These are phyloP conservation scores for Sinonovacula constricta DNA, from an alignment of 1,140 invertebrate genomes.

Conservation along the genomic window DNA sequence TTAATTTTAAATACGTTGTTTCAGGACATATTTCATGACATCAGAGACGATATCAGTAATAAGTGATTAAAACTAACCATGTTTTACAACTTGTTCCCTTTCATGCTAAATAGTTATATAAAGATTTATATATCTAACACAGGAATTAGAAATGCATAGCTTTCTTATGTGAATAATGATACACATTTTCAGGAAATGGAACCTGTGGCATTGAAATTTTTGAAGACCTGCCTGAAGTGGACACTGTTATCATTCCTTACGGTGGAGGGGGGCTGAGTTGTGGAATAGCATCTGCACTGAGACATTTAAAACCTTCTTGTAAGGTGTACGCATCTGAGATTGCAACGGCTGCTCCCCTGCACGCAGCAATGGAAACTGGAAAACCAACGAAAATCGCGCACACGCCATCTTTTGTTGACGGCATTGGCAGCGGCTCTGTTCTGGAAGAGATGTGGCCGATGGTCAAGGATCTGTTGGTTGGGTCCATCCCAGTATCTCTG, in stretches of 20 bases:
- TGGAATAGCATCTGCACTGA: constrained; percentile 68
- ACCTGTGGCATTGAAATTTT: constrained; percentile 72
- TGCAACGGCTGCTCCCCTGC: constrained; percentile 69
- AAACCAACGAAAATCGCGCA: constrained; percentile 58
- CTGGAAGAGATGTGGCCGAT: constrained; percentile 72
- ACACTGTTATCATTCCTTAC: constrained; percentile 71
- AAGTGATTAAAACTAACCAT: no score
- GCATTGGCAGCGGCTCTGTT: constrained; percentile 70
- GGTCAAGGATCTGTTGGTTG: constrained; percentile 60
- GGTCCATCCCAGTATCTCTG: constrained; percentile 66
- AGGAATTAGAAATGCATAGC: no score
- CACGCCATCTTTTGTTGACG: constrained; percentile 69
- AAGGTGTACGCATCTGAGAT: constrained; percentile 73
- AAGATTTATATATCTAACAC: no score
- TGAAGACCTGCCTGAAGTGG: constrained; percentile 70
- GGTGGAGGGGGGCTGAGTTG: constrained; percentile 71
- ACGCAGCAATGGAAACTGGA: constrained; percentile 58
- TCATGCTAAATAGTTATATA: no score
- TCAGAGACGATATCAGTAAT: no score
- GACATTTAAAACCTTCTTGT: constrained; percentile 60
- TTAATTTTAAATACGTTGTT: no score
- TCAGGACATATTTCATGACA: no score
- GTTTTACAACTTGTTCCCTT: no score
- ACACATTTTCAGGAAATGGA: constrained; percentile 74
- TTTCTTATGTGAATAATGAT: no score